Evolutionary conservation across 2,113 vertebrate genomes (phyloP).

Genomic region (Polypterus senegalus): DNA sequence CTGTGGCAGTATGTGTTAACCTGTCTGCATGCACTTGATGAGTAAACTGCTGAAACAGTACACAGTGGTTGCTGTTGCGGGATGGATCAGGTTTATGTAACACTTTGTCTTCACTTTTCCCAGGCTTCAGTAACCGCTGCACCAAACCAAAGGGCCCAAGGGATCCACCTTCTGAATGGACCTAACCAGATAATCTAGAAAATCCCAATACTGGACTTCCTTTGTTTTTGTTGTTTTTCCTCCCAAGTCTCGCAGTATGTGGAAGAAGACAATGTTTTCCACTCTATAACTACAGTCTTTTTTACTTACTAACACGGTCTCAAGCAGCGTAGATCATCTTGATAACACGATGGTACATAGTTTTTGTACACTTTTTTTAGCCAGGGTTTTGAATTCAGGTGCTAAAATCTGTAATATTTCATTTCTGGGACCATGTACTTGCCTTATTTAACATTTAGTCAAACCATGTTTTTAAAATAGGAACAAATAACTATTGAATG

Average conservation of each 20-base stretch:
- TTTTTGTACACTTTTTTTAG: slow-evolving; percentile 41
- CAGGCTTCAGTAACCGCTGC: slow-evolving; percentile 81
- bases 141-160: slow-evolving; percentile 78
- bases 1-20: too few relatives aligned
- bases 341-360: slow-evolving; percentile 46
- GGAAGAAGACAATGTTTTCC: slow-evolving; percentile 50
- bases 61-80: too few relatives aligned
- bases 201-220: neutral
- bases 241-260: slow-evolving; percentile 54
- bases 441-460: slow-evolving; percentile 64
- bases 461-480: slow-evolving; percentile 50
- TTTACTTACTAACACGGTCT: slow-evolving; percentile 49
- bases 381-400: slow-evolving; percentile 51
- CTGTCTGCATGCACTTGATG: too few relatives aligned
- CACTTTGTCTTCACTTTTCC: slow-evolving; percentile 19
- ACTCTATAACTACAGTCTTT: slow-evolving; percentile 28
- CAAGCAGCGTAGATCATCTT: slow-evolving; percentile 57
- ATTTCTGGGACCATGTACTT: slow-evolving; percentile 71
- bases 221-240: slow-evolving; percentile 4
- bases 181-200: slow-evolving; percentile 46
- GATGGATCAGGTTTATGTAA: neutral
- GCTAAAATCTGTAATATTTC: slow-evolving; percentile 42
- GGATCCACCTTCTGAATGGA: slow-evolving; percentile 79
- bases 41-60: too few relatives aligned
- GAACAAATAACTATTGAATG: slow-evolving; percentile 47